Evolutionary conservation across 1,140 invertebrate genomes (phyloP), one percentile per base, ranked within the genome.

Genomic region (Oreohelix idahoensis): DNA sequence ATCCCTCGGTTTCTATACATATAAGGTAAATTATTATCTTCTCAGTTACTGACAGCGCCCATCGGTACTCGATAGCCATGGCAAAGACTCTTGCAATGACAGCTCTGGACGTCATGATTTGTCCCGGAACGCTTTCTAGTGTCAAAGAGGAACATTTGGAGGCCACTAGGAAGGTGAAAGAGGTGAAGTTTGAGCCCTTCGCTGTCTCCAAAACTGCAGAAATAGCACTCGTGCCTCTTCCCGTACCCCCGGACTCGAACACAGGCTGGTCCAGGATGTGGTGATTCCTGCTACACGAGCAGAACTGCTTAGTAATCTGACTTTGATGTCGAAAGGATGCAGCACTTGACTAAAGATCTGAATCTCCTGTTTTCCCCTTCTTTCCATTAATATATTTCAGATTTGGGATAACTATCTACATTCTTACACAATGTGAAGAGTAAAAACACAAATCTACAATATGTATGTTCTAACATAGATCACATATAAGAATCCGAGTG

Each of bases 61-160:
- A 81, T 38, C 13, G 42, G 32, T 81, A 81, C 69, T 17, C 79
- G 10, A 35, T 70, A 1, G 38, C 29, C 66, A 81, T 81, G 63
- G 79, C 63, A 13, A 81, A 81, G 32, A 35, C 79, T n/a, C 42
- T 81, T 4, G 79, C 79, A 36, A 70, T 81, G 79, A 81, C 79
- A 15, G 79, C 79, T 58, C 23, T 81, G 2, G 79, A 81, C 79
- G 29, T 81, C 63, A 38, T 81, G 38, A 17, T 42, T 2, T 20
- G 38, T 2, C 79, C 66, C 0, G 29, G 15, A n/a, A 81, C 39
- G 15, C 36, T 70, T 58, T 17, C 23, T 66, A 81, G 42, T 26
- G n/a, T 53, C 79, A 81, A 81, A 66, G 39, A 81, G 2, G 79
- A 81, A 23, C 79, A 70, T 35, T 2, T 5, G 26, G 29, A 35